Percentiles rank a stretch among this genome's conserved stretches.
These are phyloP conservation scores for Parotia lawesii DNA, from an alignment of 2,113 vertebrate species.

Conservation along the genomic window DNA sequence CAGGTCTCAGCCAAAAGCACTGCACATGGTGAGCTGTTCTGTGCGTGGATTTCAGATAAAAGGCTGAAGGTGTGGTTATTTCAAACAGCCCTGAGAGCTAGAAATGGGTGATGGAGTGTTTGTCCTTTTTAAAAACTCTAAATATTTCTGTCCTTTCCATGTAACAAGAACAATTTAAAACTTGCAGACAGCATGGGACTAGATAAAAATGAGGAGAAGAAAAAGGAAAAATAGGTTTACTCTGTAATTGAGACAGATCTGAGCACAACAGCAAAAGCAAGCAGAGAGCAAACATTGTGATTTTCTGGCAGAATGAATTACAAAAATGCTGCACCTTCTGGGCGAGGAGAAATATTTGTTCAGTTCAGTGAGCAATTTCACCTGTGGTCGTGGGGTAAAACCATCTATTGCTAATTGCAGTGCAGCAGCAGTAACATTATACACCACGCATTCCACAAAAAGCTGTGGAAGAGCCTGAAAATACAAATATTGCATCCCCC, in stretches of 20 bases:
- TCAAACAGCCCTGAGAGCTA: background rate
- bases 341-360: background rate
- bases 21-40: background rate
- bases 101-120: background rate
- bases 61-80: background rate
- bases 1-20: background rate
- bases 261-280: background rate
- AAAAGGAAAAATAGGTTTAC: background rate
- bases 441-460: background rate
- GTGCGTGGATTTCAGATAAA: background rate
- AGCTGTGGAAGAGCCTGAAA: conserved; percentile 14
- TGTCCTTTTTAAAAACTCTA: background rate
- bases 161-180: background rate
- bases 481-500: background rate
- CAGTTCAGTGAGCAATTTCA: background rate
- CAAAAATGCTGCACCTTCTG: background rate
- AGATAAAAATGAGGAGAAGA: background rate
- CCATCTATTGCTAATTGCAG: background rate
- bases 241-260: background rate
- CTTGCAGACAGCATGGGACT: background rate
- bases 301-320: background rate
- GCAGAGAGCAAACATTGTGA: background rate
- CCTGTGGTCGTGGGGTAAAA: background rate
- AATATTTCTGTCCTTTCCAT: background rate
- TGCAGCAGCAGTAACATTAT: background rate